Evolutionary conservation across 2,888 invertebrate species (phyloP).

Genomic region (Papilio protenor): DNA sequence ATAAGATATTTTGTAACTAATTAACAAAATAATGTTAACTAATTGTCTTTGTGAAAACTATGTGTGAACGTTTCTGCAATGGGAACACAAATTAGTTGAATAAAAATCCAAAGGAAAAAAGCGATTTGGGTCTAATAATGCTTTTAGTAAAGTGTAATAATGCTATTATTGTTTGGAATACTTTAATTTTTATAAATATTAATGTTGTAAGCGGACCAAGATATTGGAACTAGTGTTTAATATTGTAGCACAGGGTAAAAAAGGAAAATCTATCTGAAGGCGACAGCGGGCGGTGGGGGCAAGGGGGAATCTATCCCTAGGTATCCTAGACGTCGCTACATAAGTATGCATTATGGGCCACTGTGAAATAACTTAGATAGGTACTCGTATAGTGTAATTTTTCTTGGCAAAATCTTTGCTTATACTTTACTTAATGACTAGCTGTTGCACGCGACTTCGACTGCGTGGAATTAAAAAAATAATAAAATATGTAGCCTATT

Average conservation of each 20-base stretch:
- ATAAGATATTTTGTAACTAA: not conserved
- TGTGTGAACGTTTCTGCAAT: too few relatives aligned
- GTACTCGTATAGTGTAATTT: not conserved
- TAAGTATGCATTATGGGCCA: constrained; percentile 40
- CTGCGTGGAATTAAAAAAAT: too few relatives aligned
- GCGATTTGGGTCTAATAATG: too few relatives aligned
- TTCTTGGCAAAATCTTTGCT: constrained; percentile 7
- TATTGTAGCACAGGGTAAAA: constrained; percentile 66
- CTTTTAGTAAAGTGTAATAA: too few relatives aligned
- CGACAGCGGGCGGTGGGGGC: constrained; percentile 59
- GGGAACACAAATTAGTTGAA: too few relatives aligned
- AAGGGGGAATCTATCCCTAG: constrained; percentile 53
- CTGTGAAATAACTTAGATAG: constrained; percentile 35
- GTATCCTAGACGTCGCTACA: constrained; percentile 43
- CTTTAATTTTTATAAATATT: not conserved
- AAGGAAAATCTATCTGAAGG: constrained; percentile 73
- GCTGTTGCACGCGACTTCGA: too few relatives aligned
- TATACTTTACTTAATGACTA: not conserved
- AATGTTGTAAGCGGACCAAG: constrained; percentile 44
- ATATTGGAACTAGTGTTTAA: constrained; percentile 62
- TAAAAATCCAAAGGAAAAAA: too few relatives aligned
- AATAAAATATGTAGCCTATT: too few relatives aligned
- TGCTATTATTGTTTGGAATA: too few relatives aligned
- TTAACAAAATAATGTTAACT: too few relatives aligned
- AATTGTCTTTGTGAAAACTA: too few relatives aligned